Base-by-base conservation (phyloP, 2,113 vertebrate genomes). In the Craseonycteris thonglongyai region DNA sequence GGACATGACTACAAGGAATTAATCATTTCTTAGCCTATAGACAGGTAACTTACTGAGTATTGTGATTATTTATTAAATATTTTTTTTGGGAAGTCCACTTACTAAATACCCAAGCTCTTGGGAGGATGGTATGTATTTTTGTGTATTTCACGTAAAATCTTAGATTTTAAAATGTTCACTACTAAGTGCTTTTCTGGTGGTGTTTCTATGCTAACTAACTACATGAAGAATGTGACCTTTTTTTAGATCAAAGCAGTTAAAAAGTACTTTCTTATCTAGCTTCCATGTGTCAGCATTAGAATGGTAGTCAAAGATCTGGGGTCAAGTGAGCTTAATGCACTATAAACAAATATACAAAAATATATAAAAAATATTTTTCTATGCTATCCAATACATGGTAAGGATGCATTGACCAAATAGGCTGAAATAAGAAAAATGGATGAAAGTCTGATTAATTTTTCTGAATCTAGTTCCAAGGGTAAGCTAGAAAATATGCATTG, bases 321-420 rank as follows among this genome's bases (percentile, higher is more conserved):
- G 2, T 21, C 40, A 91, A 79, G 2, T 47, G 2, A 26, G 28
- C 9, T 8, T 45, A 45, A 0, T 69, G 2, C 1, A 42, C 81
- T 49, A n/a, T 3, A 54, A 5, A 24, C 0, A 2, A 54, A 92
- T 38, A 47, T 22, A 65, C 3, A 54, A 33, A 80, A 24, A 42
- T 33, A 22, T 11, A 38, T 9, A 59, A 47, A 65, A 54, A 75
- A 28, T 7, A 15, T 47, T 47, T 56, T 78, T 58, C 19, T 78
- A 14, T 28, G 10, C 0, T 26, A 69, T 24, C 2, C 22, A 69
- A 24, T 33, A 47, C 5, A n/a, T 61, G 0, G 24, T 56, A 0
- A 2, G 7, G 14, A 88, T 24, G 2, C 22, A 69, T 4, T 71
- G 8, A 74, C 10, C 4, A 66, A 40, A 56, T 35, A 66, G 4